phyloP scores from a whole-genome alignment of 1,140 invertebrate species.

The Magallana gigas region DNA sequence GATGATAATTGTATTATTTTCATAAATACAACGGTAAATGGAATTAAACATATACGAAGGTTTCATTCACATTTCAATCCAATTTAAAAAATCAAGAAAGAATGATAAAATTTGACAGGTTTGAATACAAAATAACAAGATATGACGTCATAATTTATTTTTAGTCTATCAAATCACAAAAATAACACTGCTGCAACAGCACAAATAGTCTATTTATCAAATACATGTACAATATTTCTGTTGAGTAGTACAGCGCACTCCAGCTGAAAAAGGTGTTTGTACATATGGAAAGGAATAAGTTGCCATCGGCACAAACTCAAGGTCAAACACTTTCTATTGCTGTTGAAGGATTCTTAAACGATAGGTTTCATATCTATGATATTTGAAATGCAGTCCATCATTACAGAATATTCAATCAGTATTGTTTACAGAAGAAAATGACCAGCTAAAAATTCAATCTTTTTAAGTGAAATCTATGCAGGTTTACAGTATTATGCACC shows the following conservation, averaged over 20 bases:
- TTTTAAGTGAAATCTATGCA: no score
- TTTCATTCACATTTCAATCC: no score
- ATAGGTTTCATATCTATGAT: not conserved
- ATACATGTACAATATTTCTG: constrained; percentile 1
- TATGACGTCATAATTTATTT: not conserved
- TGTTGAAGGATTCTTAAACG: not conserved
- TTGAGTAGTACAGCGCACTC: not conserved
- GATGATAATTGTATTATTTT: no score
- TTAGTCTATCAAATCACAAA: constrained; percentile 22
- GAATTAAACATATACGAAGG: no score
- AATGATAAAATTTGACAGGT: no score
- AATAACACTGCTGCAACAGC: constrained; percentile 13
- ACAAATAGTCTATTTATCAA: constrained; percentile 22
- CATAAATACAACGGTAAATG: no score
- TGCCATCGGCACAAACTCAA: no score
- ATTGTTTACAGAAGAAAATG: no score
- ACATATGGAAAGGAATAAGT: no score
- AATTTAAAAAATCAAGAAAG: no score
- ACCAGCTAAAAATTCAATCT: no score
- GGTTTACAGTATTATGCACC: not conserved
- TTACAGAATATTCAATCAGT: no score
- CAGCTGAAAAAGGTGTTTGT: not conserved
- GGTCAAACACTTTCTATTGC: not conserved
- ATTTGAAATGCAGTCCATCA: not conserved
- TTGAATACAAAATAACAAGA: not conserved